Base-by-base conservation (phyloP, 1,140 invertebrate genomes). In the Trachymyrmex septentrionalis region DNA sequence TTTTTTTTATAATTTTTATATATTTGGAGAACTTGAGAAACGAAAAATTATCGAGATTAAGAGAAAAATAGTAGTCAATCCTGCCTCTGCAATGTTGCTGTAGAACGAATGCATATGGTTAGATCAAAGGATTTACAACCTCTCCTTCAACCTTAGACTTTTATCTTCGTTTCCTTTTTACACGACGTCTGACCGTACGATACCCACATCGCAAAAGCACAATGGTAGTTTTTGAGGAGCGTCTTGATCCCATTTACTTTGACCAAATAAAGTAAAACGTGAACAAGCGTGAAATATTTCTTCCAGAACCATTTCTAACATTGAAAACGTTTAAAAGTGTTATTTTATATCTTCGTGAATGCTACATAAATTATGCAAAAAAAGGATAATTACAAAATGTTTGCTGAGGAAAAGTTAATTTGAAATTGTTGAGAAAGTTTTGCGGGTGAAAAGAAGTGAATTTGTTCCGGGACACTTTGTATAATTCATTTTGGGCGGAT, bases 71-170 rank as follows among this genome's bases (percentile, higher is more conserved):
- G n/a, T 50, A 61, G 34, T 34, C 27, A 38, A 69, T 81, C 12
- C 34, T 57, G 19, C n/a, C 7, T 6, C 19, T 21, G 14, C 24
- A 34, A 44, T 44, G 9, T 66, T 66, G 19, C 53, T 19, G 69
- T 30, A 44, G 12, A 21, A 27, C 21, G 14, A 76, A 61, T 61
- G 75, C 21, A 76, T 16, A 21, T n/a, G 38, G 55, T 44, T 61
- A 19, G n/a, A 64, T 85, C 71, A 85, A 77, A 87, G 71, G 50
- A 73, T 21, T 50, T 44, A 24, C 69, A 72, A 63, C 3, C 64
- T 77, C 24, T 14, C 57, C 61, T 50, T 38, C n/a, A 59, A 16
- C 27, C 10, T 38, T 34, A 38, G 10, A 27, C 34, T 72, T 82
- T 72, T 53, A 72, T 72, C 30, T 73, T 44, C 55, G n/a, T 48